These are phyloP conservation scores for Eretmocerus hayati DNA, from an alignment of 2,888 invertebrate species.

Conservation along the genomic window DNA sequence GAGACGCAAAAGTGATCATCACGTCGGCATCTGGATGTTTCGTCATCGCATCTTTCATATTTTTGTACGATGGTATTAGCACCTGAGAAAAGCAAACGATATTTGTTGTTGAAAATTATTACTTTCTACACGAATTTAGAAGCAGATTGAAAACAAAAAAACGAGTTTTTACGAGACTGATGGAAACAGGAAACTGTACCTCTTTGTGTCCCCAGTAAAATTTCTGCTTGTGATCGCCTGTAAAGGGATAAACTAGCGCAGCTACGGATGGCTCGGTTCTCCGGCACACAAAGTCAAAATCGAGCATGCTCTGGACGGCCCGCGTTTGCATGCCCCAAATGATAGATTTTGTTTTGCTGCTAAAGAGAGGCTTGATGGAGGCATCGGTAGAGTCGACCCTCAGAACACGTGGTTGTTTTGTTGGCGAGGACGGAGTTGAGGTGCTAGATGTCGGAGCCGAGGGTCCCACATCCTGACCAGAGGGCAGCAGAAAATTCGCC, in stretches of 20 bases:
- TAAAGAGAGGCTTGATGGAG: conserved; percentile 59
- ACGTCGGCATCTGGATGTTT: conserved; percentile 94
- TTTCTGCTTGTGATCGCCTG: conserved; percentile 97
- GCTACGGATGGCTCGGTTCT: conserved; percentile 85
- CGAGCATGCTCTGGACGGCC: conserved; percentile 94
- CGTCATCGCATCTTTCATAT: conserved; percentile 92
- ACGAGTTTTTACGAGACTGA: no score
- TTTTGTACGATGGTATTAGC: conserved; percentile 78
- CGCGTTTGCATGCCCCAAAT: conserved; percentile 99
- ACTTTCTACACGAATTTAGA: no score
- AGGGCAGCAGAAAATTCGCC: conserved; percentile 81
- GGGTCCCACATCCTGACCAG: conserved; percentile 55
- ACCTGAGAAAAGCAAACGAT: conserved; percentile 26
- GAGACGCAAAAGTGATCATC: conserved; percentile 93
- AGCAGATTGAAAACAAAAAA: no score
- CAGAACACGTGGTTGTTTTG: conserved; percentile 23
- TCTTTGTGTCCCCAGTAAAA: conserved; percentile 99
- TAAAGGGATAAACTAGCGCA: conserved; percentile 97
- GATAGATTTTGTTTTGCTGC: conserved; percentile 80
- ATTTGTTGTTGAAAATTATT: no score
- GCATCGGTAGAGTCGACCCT: conserved; percentile 35
- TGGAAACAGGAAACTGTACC: conserved; percentile 45
- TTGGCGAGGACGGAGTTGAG: conserved; percentile 22
- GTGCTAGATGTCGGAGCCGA: conserved; percentile 22
- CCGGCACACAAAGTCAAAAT: conserved; percentile 91